Conservation (phyloP, 2,113 vertebrate species). For the Synchiropus splendidus region DNA sequence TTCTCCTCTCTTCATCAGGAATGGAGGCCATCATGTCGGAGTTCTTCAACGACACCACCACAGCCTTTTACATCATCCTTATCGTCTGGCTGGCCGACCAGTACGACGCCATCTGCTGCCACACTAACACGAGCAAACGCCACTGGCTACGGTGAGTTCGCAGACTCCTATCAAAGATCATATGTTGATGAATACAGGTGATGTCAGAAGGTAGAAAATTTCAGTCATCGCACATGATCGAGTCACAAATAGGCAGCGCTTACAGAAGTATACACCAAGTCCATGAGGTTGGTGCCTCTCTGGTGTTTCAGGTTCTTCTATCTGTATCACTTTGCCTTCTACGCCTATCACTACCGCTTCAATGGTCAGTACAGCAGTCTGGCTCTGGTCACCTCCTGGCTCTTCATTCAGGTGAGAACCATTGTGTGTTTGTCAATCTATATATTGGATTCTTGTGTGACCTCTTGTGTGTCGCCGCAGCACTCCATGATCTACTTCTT, state of each 20-base stretch:
- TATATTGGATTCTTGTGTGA: too few relatives aligned
- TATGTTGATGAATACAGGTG: neutral
- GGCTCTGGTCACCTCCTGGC: constrained; percentile 94
- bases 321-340: constrained; percentile 96
- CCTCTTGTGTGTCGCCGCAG: constrained; percentile 44
- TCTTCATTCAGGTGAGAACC: constrained; percentile 92
- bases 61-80: constrained; percentile 98
- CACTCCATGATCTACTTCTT: constrained; percentile 99
- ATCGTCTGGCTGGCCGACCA: constrained; percentile 97
- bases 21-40: constrained; percentile 99
- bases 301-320: constrained; percentile 84
- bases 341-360: constrained; percentile 97
- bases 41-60: constrained; percentile 97
- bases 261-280: too few relatives aligned
- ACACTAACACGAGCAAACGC: constrained; percentile 94
- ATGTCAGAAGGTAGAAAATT: neutral
- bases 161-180: neutral
- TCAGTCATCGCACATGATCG: neutral
- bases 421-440: too few relatives aligned
- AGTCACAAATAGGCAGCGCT: too few relatives aligned
- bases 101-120: constrained; percentile 95
- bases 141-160: constrained; percentile 86
- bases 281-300: too few relatives aligned
- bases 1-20: too few relatives aligned
- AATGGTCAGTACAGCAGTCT: constrained; percentile 98